A percentile compares a stretch with the other conserved stretches of the same genome.
Evolutionary conservation across 2,888 invertebrate species (phyloP).

Genomic region (Epistrophella euchroma): DNA sequence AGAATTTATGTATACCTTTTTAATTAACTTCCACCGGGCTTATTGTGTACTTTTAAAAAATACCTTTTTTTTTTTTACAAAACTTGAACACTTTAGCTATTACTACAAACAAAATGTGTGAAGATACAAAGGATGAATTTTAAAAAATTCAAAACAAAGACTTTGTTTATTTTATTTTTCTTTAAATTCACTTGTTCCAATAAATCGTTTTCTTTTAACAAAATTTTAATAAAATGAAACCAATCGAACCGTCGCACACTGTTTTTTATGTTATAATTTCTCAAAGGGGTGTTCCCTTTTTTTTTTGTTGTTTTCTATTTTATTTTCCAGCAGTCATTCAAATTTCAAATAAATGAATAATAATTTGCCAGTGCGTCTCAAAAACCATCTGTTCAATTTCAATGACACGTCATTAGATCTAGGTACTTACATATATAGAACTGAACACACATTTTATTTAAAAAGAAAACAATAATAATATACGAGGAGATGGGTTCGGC

Average conservation of each 20-base stretch:
- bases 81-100: too few relatives aligned
- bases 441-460: conserved; percentile 14
- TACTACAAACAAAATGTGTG: too few relatives aligned
- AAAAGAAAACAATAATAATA: conserved; percentile 16
- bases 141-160: too few relatives aligned
- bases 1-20: too few relatives aligned
- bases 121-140: too few relatives aligned
- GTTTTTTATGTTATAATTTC: conserved; percentile 20
- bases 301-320: conserved; percentile 5
- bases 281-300: conserved; percentile 63
- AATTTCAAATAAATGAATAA: conserved; percentile 64
- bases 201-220: background rate
- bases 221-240: conserved; percentile 20
- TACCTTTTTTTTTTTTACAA: too few relatives aligned
- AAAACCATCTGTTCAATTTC: conserved; percentile 74
- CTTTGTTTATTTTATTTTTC: too few relatives aligned
- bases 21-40: too few relatives aligned
- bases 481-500: conserved; percentile 42
- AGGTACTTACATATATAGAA: conserved; percentile 71
- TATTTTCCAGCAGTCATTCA: conserved; percentile 37
- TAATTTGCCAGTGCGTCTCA: conserved; percentile 56
- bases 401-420: conserved; percentile 70
- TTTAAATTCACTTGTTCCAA: background rate
- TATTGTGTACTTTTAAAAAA: too few relatives aligned
- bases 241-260: conserved; percentile 51